Conservation (phyloP, 2,797 vertebrate species). For the Chaetodon trifasciatus region DNA sequence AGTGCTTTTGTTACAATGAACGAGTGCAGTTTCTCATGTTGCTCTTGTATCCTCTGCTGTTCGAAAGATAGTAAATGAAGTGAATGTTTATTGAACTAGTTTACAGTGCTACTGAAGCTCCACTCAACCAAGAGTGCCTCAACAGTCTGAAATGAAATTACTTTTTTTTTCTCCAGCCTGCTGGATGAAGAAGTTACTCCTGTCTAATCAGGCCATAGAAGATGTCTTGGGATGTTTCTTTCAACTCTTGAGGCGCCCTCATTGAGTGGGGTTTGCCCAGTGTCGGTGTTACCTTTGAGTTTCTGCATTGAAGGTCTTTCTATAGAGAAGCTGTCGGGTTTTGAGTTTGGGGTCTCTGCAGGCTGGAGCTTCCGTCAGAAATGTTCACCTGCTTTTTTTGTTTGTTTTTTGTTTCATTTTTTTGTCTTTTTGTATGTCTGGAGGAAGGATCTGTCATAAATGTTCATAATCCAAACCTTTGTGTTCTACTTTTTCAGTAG, state of each 20-base stretch:
- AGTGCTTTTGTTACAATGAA: conserved; percentile 64
- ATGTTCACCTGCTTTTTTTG: conserved; percentile 65
- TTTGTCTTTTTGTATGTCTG: conserved; percentile 45
- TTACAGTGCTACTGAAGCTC: conserved; percentile 78
- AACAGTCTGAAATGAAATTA: conserved; percentile 67
- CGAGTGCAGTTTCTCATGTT: conserved; percentile 49
- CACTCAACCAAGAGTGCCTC: conserved; percentile 79
- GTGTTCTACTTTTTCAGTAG: conserved; percentile 69
- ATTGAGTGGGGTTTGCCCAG: conserved; percentile 73
- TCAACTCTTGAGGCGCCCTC: conserved; percentile 71
- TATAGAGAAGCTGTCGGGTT: conserved; percentile 58
- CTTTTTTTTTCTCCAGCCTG: conserved; percentile 6
- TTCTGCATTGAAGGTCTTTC: conserved; percentile 47
- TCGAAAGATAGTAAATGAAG: conserved; percentile 59
- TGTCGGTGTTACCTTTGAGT: conserved; percentile 51
- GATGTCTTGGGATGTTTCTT: conserved; percentile 48
- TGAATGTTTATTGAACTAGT: conserved; percentile 75
- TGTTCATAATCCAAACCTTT: conserved; percentile 68
- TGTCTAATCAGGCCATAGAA: conserved; percentile 32
- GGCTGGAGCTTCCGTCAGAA: conserved; percentile 82
- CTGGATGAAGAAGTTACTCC: conserved; percentile 1
- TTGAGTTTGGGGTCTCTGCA: conserved; percentile 81
- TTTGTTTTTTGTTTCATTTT: conserved; percentile 9
- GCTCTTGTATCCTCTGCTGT: conserved; percentile 50
- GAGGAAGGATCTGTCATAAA: conserved; percentile 66